Evolutionary conservation across 2,888 invertebrate species (phyloP), one percentile per base, ranked within the genome.

Genomic region (Sisyra terminalis): DNA sequence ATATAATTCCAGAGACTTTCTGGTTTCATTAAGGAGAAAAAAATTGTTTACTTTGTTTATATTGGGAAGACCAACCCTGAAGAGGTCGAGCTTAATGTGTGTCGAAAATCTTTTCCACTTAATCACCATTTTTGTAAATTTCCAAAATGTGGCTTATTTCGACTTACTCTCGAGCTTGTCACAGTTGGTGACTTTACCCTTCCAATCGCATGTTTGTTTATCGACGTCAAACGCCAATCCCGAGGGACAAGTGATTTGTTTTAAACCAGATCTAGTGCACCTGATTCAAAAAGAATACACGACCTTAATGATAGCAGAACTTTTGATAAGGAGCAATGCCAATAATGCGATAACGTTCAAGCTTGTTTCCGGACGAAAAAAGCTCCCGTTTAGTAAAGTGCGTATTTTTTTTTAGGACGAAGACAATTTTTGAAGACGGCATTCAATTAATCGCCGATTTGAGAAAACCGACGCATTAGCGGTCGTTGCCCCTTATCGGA

Each of bases 181-280:
- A 81, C 90, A 92, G 81, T 84, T 90, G 75, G 73, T 79, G 75
- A 92, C 92, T 80, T 90, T 88, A 75, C 87, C 88, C 78, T 89
- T 90, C 92, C 92, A 92, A 78, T 92, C 89, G 74, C 92, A 92
- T 67, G 90, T 92, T 76, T 92, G 92, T 77, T 89, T 90, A 74
- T 87, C 84, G 74, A 92, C 80, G 78, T 92, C 92, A 78, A 92
- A 92, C 73, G 89, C 82, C 78, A 92, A 77, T 73, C 90, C 90
- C 67, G 87, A 86, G 66, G 92, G 90, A 73, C 92, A 92, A 71
- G 87, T 86, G 75, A 92, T 87, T 78, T 86, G 84, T 83, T 86
- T 87, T 75, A 88, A 81, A 75, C 87, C 87, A 73, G 87, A 84
- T 73, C 80, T 85, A 75, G 87, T 88, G 79, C 88, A 88, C 81